These are phyloP conservation scores for Melanitta fusca DNA, from an alignment of 2,797 vertebrate species.

Conservation along the genomic window DNA sequence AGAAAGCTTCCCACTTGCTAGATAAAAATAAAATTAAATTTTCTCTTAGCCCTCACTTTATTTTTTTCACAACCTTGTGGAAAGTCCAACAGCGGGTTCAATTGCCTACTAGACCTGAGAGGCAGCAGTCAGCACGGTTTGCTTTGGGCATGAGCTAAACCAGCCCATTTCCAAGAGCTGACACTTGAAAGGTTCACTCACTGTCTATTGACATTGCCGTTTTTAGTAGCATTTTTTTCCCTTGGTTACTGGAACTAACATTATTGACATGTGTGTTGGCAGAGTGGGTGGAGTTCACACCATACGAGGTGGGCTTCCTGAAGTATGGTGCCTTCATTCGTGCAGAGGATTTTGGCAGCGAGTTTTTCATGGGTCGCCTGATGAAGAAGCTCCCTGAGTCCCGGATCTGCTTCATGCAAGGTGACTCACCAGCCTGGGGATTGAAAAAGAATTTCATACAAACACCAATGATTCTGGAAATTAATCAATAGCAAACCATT, in stretches of 20 bases:
- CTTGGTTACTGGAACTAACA: background rate
- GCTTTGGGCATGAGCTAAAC: accelerated
- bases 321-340: conserved; percentile 83
- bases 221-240: background rate
- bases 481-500: background rate
- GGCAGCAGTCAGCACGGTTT: background rate
- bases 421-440: conserved; percentile 48
- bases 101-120: background rate
- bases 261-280: background rate
- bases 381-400: conserved; percentile 83
- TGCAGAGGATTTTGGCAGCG: conserved; percentile 80
- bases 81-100: background rate
- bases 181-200: background rate
- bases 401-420: conserved; percentile 84
- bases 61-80: background rate
- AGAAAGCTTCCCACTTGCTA: background rate
- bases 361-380: conserved; percentile 85
- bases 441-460: background rate
- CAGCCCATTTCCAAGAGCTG: background rate
- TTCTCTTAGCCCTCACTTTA: background rate
- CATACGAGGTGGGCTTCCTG: conserved; percentile 81
- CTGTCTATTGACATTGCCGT: accelerated
- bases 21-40: background rate
- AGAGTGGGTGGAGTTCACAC: conserved; percentile 86
- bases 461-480: background rate